Conservation (phyloP, 2,113 vertebrate species). For the Charadrius vociferus region DNA sequence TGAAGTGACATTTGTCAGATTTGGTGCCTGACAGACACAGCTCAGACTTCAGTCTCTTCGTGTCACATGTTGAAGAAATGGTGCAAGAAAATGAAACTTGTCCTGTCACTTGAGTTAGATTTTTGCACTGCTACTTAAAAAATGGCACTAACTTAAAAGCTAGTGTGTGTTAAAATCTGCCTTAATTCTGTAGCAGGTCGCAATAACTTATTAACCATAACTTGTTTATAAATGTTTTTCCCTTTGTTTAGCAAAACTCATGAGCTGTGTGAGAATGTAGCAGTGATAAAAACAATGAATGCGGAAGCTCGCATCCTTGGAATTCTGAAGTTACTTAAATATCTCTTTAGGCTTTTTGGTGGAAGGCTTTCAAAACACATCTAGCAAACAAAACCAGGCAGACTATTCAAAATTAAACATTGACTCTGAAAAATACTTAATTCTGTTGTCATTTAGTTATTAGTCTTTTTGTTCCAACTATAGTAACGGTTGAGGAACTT, state of each 20-base stretch:
- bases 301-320: neutral
- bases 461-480: neutral
- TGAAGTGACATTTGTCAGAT: neutral
- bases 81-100: neutral
- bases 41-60: neutral
- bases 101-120: neutral
- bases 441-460: neutral
- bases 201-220: neutral
- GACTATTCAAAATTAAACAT: neutral
- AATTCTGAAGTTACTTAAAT: neutral
- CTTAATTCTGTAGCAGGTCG: neutral
- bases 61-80: neutral
- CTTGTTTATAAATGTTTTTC: neutral
- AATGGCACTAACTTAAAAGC: neutral
- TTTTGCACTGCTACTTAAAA: neutral
- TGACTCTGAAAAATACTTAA: neutral
- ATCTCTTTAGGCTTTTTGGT: neutral
- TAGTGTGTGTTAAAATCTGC: neutral
- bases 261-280: neutral
- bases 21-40: neutral
- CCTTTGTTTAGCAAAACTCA: neutral
- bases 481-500: neutral
- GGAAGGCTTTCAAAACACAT: neutral
- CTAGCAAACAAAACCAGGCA: neutral
- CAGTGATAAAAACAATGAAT: neutral